phyloP scores from a whole-genome alignment of 2,888 invertebrate genomes.

The Orthosia gothica region DNA sequence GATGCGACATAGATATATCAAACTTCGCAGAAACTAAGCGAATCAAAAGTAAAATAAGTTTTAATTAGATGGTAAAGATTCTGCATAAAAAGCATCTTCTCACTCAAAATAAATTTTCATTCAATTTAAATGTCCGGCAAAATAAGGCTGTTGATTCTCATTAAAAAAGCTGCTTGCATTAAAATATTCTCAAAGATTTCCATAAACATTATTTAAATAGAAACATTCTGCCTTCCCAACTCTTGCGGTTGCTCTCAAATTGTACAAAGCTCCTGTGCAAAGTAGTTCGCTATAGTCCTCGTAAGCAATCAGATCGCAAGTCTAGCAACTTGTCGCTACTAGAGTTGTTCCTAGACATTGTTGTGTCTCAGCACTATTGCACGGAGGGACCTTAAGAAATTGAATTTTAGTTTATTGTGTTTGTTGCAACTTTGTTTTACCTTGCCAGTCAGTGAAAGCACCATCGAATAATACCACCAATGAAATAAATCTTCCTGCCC shows the following conservation, averaged over 20 bases:
- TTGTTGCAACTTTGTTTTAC: constrained; percentile 14
- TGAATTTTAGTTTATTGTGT: constrained; percentile 24
- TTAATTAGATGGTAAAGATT: not conserved
- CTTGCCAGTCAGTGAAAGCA: not conserved
- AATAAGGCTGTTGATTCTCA: constrained; percentile 39
- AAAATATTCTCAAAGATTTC: constrained; percentile 29
- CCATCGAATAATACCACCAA: too few relatives aligned
- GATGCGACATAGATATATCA: not conserved
- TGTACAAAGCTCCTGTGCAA: constrained; percentile 46
- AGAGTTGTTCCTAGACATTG: constrained; percentile 30
- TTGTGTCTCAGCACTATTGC: constrained; percentile 33
- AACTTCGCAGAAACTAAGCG: not conserved
- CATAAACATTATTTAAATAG: constrained; percentile 25
- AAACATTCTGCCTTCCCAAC: constrained; percentile 41
- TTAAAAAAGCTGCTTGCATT: constrained; percentile 50
- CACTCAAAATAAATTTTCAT: constrained; percentile 18
- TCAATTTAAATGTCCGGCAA: constrained; percentile 29
- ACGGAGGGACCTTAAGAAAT: constrained; percentile 22
- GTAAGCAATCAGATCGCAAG: constrained; percentile 51
- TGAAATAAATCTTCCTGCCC: too few relatives aligned
- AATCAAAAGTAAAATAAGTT: not conserved
- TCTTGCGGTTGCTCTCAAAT: constrained; percentile 55
- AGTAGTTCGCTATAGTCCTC: constrained; percentile 44
- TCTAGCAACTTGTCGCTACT: constrained; percentile 48
- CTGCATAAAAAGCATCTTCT: not conserved